phyloP scores from a whole-genome alignment of 2,113 vertebrate genomes.

The Meles meles region DNA sequence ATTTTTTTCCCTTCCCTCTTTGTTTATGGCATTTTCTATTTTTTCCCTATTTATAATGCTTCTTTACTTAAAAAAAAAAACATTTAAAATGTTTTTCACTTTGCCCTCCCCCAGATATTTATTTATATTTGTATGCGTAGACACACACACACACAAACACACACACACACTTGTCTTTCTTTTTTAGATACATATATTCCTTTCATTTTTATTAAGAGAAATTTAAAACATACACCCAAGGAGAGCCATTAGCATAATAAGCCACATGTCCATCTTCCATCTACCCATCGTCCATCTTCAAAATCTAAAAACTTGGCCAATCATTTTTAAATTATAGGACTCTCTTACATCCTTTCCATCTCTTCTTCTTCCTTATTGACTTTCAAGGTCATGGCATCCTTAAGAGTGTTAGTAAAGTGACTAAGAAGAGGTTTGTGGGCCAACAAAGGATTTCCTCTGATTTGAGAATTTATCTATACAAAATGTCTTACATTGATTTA shows the following conservation, averaged over 20 bases:
- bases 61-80: slow-evolving; percentile 24
- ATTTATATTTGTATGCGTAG: not conserved
- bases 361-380: not conserved
- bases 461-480: not conserved
- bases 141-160: too few relatives aligned
- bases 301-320: not conserved
- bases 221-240: not conserved
- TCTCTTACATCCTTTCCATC: not conserved
- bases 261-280: not conserved
- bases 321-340: not conserved
- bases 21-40: not conserved
- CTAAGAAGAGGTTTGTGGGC: not conserved
- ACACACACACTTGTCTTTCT: not conserved
- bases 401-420: not conserved
- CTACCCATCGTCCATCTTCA: not conserved
- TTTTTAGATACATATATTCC: not conserved
- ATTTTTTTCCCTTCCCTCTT: not conserved
- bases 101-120: not conserved
- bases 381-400: not conserved
- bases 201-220: not conserved
- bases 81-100: not conserved
- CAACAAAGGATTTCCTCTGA: not conserved
- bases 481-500: not conserved
- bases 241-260: not conserved
- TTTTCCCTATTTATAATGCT: not conserved